Base-by-base conservation (phyloP, 2,113 vertebrate genomes). In the Petrocephalus zakoni region DNA sequence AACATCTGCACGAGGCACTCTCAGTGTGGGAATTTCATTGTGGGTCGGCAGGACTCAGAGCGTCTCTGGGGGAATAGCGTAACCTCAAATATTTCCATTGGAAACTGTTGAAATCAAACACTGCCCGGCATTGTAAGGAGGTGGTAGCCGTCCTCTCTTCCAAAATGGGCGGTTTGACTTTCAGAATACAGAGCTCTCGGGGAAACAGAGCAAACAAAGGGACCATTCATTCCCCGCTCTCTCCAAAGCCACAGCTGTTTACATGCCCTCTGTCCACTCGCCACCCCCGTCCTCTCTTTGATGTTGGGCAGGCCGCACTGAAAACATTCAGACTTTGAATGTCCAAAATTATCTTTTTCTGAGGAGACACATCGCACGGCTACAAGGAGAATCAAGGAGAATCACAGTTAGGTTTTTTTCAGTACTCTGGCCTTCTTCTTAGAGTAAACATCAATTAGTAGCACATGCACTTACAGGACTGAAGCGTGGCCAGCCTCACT, bases 241-340 rank as follows among this genome's bases (percentile, higher is more conserved):
- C 93, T 94, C 88, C 81, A 53, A 87, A 6, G 90, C 91, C 94
- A 96, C 95, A 96, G 96, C 95, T 96, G 96, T 96, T 95, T 95
- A 93, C 94, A 93, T 37, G 92, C 93, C 94, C 94, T 92, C 90
- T 88, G 82, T 93, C 94, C 92, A 42, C 90, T 92, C 91, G 87
- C 90, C 90, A 90, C 91, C 94, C 90, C 91, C 92, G 87, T 91
- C 92, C 53, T 42, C 92, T 93, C 91, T 91, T 87, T 91, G 92
- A 89, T 91, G 87, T 92, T 90, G 90, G 88, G 90, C 34, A 2
- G 89, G n/a, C 0, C 75, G 91, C 49, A 87, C 91, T 81, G 61
- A 91, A 88, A 47, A 88, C 78, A 55, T 2, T 53, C 92, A 1
- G 0, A 0, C 29, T 94, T 87, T 87, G 90, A 86, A 92, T 85